Evolutionary conservation across 2,797 vertebrate species (phyloP), one percentile per base, ranked within the genome.

Genomic region (Gila robusta): DNA sequence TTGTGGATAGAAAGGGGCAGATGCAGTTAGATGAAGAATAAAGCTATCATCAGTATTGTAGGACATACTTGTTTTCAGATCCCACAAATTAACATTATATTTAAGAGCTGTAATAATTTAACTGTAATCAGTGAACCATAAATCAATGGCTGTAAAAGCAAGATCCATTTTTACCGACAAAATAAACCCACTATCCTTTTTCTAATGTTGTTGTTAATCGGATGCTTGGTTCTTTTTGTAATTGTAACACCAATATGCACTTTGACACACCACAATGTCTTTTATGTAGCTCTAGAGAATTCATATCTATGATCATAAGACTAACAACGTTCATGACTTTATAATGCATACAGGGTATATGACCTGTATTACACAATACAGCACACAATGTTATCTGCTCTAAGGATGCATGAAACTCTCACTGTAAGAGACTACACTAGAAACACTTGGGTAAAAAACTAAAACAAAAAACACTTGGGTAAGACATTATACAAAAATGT

Each of bases 301-400:
- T 26, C 32, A 70, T 49, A 32, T 64, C 16, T 56, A 47, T 67
- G 5, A 7, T 76, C 14, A 66, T 10, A 52, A 26, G 6, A 28
- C 11, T 37, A 64, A 17, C 12, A 3, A 66, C 32, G 26, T 69
- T 77, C 54, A 70, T 69, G 17, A 70, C 17, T 41, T 49, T 49
- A n/a, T 69, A 11, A 17, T 64, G 6, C 23, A 47, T 82, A 28
- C 14, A 32, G 26, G 28, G 6, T 32, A 62, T 49, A 69, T 62
- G 72, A 44, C 56, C 12, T 73, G 66, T n/a, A 49, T 80, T 62
- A 56, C 81, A 79, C 35, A 67, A 56, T 9, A 66, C 28, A 64
- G 28, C 8, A 69, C 66, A 54, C 70, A 4, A 70, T 52, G 71
- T 87, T 70, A 85, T 82, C 79, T 85, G 32, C 47, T 19, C 14